phyloP scores from a whole-genome alignment of 92 coral and sea anemone genomes.

The Palythoa heliodiscus region DNA sequence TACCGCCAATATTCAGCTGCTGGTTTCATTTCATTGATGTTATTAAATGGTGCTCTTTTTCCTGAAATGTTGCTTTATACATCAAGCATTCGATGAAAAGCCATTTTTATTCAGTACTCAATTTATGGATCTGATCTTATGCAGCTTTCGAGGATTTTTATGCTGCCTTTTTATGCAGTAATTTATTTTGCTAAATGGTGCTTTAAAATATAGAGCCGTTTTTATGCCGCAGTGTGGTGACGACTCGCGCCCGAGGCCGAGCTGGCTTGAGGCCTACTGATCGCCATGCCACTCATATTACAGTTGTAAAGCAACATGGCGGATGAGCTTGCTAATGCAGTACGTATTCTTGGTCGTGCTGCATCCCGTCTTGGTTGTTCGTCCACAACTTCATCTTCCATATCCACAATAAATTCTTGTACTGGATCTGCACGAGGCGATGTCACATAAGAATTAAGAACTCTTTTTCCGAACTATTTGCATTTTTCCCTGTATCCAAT shows the following conservation, averaged over 20 bases:
- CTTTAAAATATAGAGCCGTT: not conserved
- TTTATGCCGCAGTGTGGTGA: not conserved
- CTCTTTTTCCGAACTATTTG: not conserved
- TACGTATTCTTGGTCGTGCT: too few relatives aligned
- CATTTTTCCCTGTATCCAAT: not conserved
- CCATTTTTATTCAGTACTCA: not conserved
- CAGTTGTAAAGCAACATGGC: not conserved
- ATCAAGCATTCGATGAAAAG: not conserved
- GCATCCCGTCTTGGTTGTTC: not conserved
- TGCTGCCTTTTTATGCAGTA: not conserved
- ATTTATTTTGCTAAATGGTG: too few relatives aligned
- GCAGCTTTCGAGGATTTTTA: not conserved
- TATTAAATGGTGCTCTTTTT: too few relatives aligned
- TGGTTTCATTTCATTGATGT: too few relatives aligned
- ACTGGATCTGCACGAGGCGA: not conserved
- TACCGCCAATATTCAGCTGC: too few relatives aligned
- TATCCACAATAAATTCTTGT: not conserved
- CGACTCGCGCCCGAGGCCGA: not conserved
- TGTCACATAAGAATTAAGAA: not conserved
- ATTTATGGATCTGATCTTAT: not conserved
- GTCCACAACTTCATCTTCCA: not conserved
- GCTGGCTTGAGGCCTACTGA: not conserved
- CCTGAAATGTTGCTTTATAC: not conserved
- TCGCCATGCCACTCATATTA: not conserved
- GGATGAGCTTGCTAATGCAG: not conserved